Percentiles rank a stretch among this genome's conserved stretches.
phyloP scores from a whole-genome alignment of 1,140 invertebrate species.

The Cecropterus lyciades region DNA sequence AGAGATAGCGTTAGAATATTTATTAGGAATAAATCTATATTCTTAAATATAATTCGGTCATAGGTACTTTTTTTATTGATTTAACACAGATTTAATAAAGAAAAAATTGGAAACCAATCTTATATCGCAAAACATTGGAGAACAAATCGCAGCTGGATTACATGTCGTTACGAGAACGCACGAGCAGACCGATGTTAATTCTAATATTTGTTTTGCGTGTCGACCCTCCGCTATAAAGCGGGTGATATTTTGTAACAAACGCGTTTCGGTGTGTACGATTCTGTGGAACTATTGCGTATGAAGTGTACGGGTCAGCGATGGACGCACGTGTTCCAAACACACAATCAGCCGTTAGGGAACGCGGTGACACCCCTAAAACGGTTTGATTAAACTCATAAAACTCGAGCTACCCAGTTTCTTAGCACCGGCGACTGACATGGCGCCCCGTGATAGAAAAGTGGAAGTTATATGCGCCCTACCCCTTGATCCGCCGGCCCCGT shows the following conservation, averaged over 20 bases:
- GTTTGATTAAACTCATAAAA: constrained; percentile 80
- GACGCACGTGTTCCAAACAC: constrained; percentile 45
- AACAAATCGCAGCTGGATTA: constrained; percentile 21
- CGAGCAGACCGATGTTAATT: constrained; percentile 41
- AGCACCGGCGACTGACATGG: constrained; percentile 46
- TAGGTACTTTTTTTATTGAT: background rate
- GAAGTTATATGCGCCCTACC: constrained; percentile 67
- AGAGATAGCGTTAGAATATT: constrained; percentile 60
- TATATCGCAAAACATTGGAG: background rate
- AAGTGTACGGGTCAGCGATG: constrained; percentile 59
- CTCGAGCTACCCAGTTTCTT: constrained; percentile 52
- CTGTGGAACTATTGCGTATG: constrained; percentile 30
- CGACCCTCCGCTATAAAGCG: constrained; percentile 47
- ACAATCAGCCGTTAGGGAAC: constrained; percentile 62
- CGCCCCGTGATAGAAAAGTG: constrained; percentile 60
- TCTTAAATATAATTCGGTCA: background rate
- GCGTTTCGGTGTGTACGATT: constrained; percentile 40
- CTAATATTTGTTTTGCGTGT: constrained; percentile 61
- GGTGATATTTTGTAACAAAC: constrained; percentile 52
- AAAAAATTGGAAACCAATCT: background rate
- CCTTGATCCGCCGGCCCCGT: constrained; percentile 57
- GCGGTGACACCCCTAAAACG: constrained; percentile 66
- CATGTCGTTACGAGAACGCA: constrained; percentile 26
- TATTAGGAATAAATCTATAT: constrained; percentile 42
- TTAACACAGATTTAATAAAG: background rate